phyloP scores from a whole-genome alignment of 37 sponge, comb jelly and placozoan species.

The Hexactinellida sp. region DNA sequence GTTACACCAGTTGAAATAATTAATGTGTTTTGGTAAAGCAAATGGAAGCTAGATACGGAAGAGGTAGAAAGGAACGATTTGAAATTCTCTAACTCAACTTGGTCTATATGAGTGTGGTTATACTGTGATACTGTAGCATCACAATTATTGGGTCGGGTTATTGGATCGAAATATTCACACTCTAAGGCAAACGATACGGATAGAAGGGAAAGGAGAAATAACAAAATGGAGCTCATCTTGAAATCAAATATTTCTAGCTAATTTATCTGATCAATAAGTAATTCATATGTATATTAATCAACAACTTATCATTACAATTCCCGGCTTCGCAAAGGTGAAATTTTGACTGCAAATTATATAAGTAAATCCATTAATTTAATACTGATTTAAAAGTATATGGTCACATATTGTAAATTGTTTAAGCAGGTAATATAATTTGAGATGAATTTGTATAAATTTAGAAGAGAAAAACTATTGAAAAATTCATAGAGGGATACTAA shows the following conservation, averaged over 20 bases:
- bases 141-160: not conserved
- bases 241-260: no score
- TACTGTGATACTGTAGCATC: not conserved
- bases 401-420: no score
- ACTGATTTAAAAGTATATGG: no score
- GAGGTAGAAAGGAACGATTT: not conserved
- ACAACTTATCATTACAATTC: no score
- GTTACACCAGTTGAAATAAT: not conserved
- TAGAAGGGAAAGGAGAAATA: not conserved
- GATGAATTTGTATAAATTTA: no score
- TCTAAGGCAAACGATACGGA: not conserved
- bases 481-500: no score
- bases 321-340: no score
- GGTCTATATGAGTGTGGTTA: not conserved
- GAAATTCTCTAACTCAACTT: not conserved
- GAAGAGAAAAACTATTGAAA: no score
- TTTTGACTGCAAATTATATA: no score
- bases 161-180: not conserved
- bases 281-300: not conserved
- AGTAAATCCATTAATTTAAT: no score
- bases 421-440: no score
- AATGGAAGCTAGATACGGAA: not conserved
- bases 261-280: not conserved
- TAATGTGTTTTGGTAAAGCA: not conserved
- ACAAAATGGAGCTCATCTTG: not conserved